Percentiles rank a stretch among this genome's conserved stretches.
Conservation (phyloP, 1,140 invertebrate species). For the Mylabris phalerata region DNA sequence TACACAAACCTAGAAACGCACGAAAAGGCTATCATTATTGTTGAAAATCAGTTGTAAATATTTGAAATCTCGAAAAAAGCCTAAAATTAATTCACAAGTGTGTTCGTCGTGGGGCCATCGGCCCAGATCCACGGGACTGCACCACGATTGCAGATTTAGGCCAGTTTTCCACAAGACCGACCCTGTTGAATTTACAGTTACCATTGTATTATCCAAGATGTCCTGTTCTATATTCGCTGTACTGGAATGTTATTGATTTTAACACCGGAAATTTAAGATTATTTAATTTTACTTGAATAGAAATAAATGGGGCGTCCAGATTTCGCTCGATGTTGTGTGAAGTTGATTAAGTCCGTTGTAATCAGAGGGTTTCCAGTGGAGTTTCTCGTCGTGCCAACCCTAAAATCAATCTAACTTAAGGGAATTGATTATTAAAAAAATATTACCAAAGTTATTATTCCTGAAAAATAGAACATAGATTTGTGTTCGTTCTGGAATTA, state of each 20-base stretch:
- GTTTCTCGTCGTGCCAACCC: constrained; percentile 42
- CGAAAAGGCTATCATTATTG: constrained; percentile 18
- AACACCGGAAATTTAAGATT: no score
- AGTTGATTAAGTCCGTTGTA: constrained; percentile 37
- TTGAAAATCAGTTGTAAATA: constrained; percentile 18
- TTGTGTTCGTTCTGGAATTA: constrained; percentile 24
- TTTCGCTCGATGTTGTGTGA: constrained; percentile 34
- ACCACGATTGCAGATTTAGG: constrained; percentile 28
- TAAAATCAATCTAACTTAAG: constrained; percentile 22
- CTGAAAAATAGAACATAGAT: constrained; percentile 28
- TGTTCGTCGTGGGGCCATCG: constrained; percentile 35
- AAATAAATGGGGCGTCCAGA: constrained; percentile 43
- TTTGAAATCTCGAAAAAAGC: constrained; percentile 20
- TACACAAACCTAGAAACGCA: background rate
- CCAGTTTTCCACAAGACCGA: constrained; percentile 24
- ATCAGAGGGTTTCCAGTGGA: constrained; percentile 38
- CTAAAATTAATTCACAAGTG: constrained; percentile 29
- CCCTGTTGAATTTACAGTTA: constrained; percentile 26
- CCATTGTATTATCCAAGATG: constrained; percentile 20
- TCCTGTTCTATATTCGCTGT: background rate
- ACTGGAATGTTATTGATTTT: no score
- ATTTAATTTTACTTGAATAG: constrained; percentile 37
- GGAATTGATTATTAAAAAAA: background rate
- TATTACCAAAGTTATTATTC: constrained; percentile 33
- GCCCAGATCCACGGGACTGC: constrained; percentile 23